Evolutionary conservation across 2,888 invertebrate species (phyloP), one percentile per base, ranked within the genome.

Genomic region (Cryptocephalus primarius): DNA sequence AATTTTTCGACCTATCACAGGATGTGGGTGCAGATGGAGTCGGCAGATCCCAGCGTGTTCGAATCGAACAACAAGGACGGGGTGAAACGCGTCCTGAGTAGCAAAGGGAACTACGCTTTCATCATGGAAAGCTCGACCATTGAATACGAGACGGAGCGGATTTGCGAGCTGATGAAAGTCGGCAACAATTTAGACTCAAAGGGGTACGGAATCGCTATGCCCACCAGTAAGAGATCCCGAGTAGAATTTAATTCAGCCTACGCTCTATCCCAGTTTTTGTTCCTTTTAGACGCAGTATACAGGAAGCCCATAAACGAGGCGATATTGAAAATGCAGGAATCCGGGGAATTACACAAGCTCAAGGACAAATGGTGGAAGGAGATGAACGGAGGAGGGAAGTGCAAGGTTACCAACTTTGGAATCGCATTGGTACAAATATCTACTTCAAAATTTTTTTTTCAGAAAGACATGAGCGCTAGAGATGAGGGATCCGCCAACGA

Each of bases 91-190:
- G 95, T 95, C 0, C 61, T 79, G 44, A 84, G 82, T 67, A 82
- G 80, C 39, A 87, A 87, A 66, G 78, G 85, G 44, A 77, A 76
- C 45, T 99, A 93, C 68, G 97, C 97, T 3, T 97, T 87, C 67
- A 75, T 99, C 40, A 95, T 96, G 91, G 97, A 97, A 73, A 94
- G 93, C 8, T 88, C 93, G 0, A 85, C 87, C 1, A 85, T 97
- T 53, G 96, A 99, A 69, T 99, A 95, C 70, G 85, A 85, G 59
- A 78, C 88, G 52, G 87, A 91, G 67, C 76, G 88, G 50, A 78
- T 89, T 60, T 95, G 94, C 63, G 84, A 89, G 42, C 75, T 94
- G 51, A 84, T 80, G 63, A 85, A 88, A 74, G 82, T 89, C 8
- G 89, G 92, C 1, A 77, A 80, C 8, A 54, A 54, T 42, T 74